These are phyloP conservation scores for Plecturocebus donacophilus DNA, from an alignment of 2,113 vertebrate genomes.

Conservation along the genomic window DNA sequence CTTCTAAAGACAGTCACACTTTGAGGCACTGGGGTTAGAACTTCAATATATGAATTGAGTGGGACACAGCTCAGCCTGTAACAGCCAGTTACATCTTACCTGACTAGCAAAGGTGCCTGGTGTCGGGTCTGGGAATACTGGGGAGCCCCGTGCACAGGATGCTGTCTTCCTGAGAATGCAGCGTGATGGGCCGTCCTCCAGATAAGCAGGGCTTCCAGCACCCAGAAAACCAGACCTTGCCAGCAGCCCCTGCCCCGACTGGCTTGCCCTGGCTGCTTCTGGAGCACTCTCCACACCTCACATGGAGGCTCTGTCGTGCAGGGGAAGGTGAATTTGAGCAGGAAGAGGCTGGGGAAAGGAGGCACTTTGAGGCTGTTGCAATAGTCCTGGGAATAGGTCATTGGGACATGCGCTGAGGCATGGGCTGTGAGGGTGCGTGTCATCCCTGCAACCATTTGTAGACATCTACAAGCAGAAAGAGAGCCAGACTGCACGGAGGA, in stretches of 20 bases:
- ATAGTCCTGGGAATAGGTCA: rapidly evolving
- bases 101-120: rapidly evolving
- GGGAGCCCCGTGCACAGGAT: rapidly evolving
- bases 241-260: neutral
- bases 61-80: neutral
- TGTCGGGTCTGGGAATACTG: neutral
- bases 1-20: neutral
- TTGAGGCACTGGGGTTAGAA: neutral
- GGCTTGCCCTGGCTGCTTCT: rapidly evolving
- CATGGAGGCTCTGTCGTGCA: rapidly evolving
- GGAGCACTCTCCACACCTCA: rapidly evolving
- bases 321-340: neutral
- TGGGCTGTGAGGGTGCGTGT: rapidly evolving
- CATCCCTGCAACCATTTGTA: rapidly evolving
- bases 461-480: rapidly evolving
- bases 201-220: rapidly evolving
- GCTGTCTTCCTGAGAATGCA: rapidly evolving
- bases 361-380: neutral
- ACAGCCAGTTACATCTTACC: neutral
- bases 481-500: neutral
- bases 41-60: rapidly evolving
- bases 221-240: neutral
- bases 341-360: neutral
- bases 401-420: rapidly evolving
- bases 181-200: rapidly evolving